A percentile compares a stretch with the other conserved stretches of the same genome.
These are phyloP conservation scores for Acrobeloides nanus DNA, from an alignment of 2,888 invertebrate species.

Conservation along the genomic window DNA sequence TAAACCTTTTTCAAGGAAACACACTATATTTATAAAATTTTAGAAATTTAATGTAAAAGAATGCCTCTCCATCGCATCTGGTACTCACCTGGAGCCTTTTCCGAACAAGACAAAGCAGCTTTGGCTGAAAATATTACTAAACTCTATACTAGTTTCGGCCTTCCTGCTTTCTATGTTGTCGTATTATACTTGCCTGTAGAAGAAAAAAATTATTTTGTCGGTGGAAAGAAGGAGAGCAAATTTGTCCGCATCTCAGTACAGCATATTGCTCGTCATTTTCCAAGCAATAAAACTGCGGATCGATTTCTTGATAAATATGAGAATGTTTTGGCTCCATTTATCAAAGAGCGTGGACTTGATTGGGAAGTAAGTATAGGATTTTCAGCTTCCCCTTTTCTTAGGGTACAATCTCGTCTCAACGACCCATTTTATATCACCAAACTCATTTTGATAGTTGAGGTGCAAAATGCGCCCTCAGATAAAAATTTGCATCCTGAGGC, in stretches of 20 bases:
- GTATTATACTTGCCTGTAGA: constrained; percentile 15
- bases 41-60: no score
- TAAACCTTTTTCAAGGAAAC: no score
- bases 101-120: constrained; percentile 13
- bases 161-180: constrained; percentile 18
- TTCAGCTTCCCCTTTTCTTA: no score
- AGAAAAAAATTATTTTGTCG: constrained; percentile 14
- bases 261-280: constrained; percentile 15
- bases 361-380: no score
- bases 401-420: no score
- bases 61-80: constrained; percentile 20
- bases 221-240: constrained; percentile 14
- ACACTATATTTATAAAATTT: no score
- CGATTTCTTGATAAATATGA: constrained; percentile 12
- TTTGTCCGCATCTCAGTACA: constrained; percentile 16
- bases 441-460: no score
- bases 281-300: constrained; percentile 3
- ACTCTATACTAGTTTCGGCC: constrained; percentile 11
- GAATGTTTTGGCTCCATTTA: constrained; percentile 13
- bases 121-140: constrained; percentile 15
- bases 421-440: no score
- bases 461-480: no score
- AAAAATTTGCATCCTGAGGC: no score
- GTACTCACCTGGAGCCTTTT: constrained; percentile 15
- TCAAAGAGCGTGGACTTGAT: constrained; percentile 19